These are phyloP conservation scores for Perca fluviatilis DNA, from an alignment of 2,113 vertebrate species.

Conservation along the genomic window DNA sequence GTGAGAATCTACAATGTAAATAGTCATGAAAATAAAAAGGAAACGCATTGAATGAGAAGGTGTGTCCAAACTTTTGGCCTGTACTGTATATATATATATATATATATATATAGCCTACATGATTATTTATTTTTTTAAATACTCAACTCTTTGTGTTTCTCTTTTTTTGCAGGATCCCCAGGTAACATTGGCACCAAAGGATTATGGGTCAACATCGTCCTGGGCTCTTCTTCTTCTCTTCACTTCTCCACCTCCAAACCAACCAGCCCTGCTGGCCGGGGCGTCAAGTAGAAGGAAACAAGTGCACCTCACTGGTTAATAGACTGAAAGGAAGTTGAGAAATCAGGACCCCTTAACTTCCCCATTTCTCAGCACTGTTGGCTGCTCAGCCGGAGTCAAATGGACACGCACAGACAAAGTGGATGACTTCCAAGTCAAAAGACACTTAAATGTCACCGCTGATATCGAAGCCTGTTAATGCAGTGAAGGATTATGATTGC, in stretches of 20 bases:
- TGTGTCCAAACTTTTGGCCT: no score
- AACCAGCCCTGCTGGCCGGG: constrained; percentile 34
- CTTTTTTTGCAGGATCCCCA: constrained; percentile 45
- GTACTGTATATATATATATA: no score
- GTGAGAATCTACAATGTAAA: no score
- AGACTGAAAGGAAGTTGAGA: constrained; percentile 23
- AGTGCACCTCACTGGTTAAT: background rate
- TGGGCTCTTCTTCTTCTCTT: constrained; percentile 8
- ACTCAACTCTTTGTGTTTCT: constrained; percentile 1
- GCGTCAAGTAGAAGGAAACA: constrained; percentile 60
- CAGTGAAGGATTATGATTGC: background rate
- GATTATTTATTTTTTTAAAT: no score
- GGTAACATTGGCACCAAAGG: constrained; percentile 14
- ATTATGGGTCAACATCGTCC: constrained; percentile 54
- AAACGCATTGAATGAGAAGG: no score
- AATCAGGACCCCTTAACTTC: background rate
- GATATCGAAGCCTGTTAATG: background rate
- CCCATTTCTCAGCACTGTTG: background rate
- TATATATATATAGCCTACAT: no score
- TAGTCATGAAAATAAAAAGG: no score
- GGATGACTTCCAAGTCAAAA: background rate
- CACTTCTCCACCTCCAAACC: constrained; percentile 34
- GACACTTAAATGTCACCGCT: background rate
- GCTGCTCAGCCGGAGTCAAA: background rate
- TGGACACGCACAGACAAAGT: background rate